A percentile compares a stretch with the other conserved stretches of the same genome.
These are phyloP conservation scores for Melanotaenia boesemani DNA, from an alignment of 2,797 vertebrate genomes.

Conservation along the genomic window DNA sequence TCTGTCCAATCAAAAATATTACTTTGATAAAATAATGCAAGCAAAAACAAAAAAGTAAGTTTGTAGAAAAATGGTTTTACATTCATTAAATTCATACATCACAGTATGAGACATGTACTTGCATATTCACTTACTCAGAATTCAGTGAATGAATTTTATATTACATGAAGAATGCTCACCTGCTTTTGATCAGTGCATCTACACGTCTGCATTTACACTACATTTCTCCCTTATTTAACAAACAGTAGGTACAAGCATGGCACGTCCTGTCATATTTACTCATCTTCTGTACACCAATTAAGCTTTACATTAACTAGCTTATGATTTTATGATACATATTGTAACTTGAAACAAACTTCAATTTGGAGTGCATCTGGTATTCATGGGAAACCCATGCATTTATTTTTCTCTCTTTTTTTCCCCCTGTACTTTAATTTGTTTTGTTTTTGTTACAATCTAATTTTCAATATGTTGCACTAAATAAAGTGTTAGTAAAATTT, in stretches of 20 bases:
- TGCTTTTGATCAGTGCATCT: conserved; percentile 51
- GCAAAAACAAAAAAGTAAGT: neutral
- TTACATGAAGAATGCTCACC: conserved; percentile 30
- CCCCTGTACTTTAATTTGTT: conserved; percentile 65
- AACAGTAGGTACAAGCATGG: conserved; percentile 65
- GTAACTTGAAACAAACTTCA: conserved; percentile 97
- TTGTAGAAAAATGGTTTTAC: conserved; percentile 14
- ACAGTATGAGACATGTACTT: conserved; percentile 29
- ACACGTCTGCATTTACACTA: conserved; percentile 53
- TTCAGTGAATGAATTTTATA: conserved; percentile 40
- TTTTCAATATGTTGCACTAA: conserved; percentile 56
- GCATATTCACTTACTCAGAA: conserved; percentile 41
- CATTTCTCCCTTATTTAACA: conserved; percentile 57
- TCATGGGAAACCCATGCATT: conserved; percentile 88
- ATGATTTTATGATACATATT: conserved; percentile 83
- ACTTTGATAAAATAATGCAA: conserved; percentile 26
- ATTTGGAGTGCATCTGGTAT: conserved; percentile 94
- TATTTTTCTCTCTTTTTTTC: conserved; percentile 44
- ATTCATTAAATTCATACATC: conserved; percentile 18
- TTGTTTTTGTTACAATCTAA: conserved; percentile 55
- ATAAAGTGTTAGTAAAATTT: conserved; percentile 66
- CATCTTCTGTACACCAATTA: conserved; percentile 62
- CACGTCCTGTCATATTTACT: conserved; percentile 71
- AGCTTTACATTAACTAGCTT: conserved; percentile 67
- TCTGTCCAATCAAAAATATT: conserved; percentile 29